Base-by-base conservation (phyloP, 2,113 vertebrate genomes). In the Capra hircus region DNA sequence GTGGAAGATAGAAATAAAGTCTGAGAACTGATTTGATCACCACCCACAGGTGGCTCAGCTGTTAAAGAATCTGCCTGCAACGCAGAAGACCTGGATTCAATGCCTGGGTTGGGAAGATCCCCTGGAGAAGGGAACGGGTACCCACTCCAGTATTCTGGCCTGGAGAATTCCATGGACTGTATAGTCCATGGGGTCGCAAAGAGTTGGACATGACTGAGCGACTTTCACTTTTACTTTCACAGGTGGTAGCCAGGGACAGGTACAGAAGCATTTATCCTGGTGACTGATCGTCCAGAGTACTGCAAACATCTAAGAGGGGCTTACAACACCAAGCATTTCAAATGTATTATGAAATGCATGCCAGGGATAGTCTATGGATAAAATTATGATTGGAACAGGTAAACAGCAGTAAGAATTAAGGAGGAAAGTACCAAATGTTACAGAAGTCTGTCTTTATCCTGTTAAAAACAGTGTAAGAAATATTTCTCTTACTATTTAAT, bases 401-500 rank as follows among this genome's bases (percentile, higher is more conserved):
- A 78, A 71, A 85, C n/a, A 62, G 23, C 17, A 83, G 43, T 48
- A 87, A 52, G 60, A 90, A 81, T 45, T 87, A 27, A 43, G 28
- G 48, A 55, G 23, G 3, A 74, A n/a, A 82, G 27, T 74, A 64
- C 16, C 11, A 74, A 85, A 57, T 60, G 3, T 23, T 45, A 33
- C 45, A 77, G 53, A 90, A 43, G 45, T 85, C 43, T 91, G 19
- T 60, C 5, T 74, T 53, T 77, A 84, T 77, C 64, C 59, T 78
- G 2, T 62, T 77, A 88, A 92, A 67, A n/a, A 71, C n/a, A 52
- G 28, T 30, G 8, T 67, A 71, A 59, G 57, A 91, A 81, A 74
- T 60, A 94, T 71, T 53, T 28, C 67, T 19, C 67, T 91, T 87
- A n/a, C 80, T 52, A 23, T 71, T 81, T 57, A 87, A 88, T 45